Evolutionary conservation across 2,888 invertebrate species (phyloP), one percentile per base, ranked within the genome.

Genomic region (Lasiommata megera): DNA sequence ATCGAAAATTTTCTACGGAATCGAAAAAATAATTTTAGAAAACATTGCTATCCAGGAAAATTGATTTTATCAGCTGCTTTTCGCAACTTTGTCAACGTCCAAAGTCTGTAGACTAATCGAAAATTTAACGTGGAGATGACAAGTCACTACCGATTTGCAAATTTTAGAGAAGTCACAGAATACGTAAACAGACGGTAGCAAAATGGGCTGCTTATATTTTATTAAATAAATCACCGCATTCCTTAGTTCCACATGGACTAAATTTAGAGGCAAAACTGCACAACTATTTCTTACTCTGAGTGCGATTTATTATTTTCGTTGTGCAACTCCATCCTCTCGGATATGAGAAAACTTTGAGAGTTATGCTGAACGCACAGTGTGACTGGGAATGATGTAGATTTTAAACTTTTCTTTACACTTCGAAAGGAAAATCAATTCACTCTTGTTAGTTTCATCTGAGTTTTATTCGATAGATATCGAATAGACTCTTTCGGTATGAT

Each of bases 251-350:
- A 8, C 17, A 11, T 17, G 17, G 17, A 17, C 9, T 16, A 17
- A 40, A 38, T 38, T 11, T 18, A 40, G 11, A 11, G n/a, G 11
- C 17, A 40, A 40, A 40, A 17, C 36, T 36, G 37, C 36, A 23
- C n/a, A 48, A 48, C 36, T 48, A 23, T 37, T 50, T 9, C 48
- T 50, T 36, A 8, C 7, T n/a, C n/a, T 40, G n/a, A 40, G 18
- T 34, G 43, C 31, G 17, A 34, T 53, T 43, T 50, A 50, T 53
- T 31, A 43, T 23, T 43, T 43, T 34, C 18, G 17, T 53, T 53
- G 41, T 53, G 9, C 12, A 43, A 52, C 34, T 53, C 18, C 18
- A 17, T 12, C 34, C 14, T 18, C 18, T 3, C 41, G 43, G 43
- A 53, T 34, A 36, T 23, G 34, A 34, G 34, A 34, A 43, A 53